Evolutionary conservation across 92 coral and sea anemone genomes (phyloP).

Genomic region (Umimayanthus chanpuru): DNA sequence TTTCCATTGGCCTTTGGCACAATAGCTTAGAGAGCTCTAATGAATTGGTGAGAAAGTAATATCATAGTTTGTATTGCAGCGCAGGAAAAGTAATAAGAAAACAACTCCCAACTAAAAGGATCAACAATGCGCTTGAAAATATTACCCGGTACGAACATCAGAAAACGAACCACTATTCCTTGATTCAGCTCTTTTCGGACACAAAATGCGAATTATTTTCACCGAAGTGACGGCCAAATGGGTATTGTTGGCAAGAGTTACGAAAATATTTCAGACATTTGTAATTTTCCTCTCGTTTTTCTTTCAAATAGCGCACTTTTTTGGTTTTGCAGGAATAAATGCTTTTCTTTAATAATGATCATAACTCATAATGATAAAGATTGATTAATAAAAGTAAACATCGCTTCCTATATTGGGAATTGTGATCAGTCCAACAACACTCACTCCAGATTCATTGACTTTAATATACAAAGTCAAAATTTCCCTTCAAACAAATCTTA

Average conservation of each 20-base stretch:
- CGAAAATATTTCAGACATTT: background rate
- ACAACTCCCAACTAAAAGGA: slow-evolving; percentile 19
- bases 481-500: background rate
- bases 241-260: background rate
- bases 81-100: slow-evolving; percentile 12
- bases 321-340: background rate
- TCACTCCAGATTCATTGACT: background rate
- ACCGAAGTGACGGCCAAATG: background rate
- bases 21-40: slow-evolving; percentile 15
- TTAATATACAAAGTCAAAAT: background rate
- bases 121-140: background rate
- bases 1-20: slow-evolving; percentile 21
- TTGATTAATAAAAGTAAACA: slow-evolving; percentile 29
- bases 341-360: slow-evolving; percentile 6
- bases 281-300: too few relatives aligned
- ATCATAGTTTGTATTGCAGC: slow-evolving; percentile 24
- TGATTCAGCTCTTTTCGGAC: background rate
- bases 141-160: background rate
- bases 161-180: background rate
- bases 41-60: slow-evolving; percentile 36
- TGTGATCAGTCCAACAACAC: background rate
- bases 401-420: slow-evolving; percentile 8
- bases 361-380: slow-evolving; percentile 16
- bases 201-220: background rate
- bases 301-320: background rate